Evolutionary conservation across 2,888 invertebrate genomes (phyloP).

Genomic region (Limnephilus rhombicus): DNA sequence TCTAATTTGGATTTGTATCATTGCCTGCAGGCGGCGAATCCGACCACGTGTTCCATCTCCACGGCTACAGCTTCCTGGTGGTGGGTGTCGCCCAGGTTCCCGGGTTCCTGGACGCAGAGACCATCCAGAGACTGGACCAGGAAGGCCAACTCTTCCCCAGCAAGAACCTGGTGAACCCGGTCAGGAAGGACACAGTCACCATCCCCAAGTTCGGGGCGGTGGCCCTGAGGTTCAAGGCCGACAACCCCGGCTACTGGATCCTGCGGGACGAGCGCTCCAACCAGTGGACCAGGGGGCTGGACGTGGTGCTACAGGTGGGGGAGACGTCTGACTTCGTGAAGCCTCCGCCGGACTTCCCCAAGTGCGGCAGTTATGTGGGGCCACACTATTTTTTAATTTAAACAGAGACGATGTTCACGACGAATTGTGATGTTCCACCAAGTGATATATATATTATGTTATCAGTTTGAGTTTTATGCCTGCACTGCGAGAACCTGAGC

Average conservation of each 20-base stretch:
- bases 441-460: neutral
- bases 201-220: constrained; percentile 85
- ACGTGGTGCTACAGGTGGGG: constrained; percentile 86
- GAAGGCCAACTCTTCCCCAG: constrained; percentile 76
- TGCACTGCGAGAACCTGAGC: neutral
- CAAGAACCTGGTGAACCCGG: constrained; percentile 80
- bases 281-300: constrained; percentile 87
- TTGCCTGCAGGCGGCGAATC: constrained; percentile 78
- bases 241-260: constrained; percentile 90
- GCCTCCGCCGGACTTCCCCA: constrained; percentile 85
- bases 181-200: constrained; percentile 85
- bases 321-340: constrained; percentile 80
- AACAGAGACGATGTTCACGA: constrained; percentile 63
- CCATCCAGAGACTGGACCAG: constrained; percentile 79
- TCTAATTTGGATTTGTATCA: neutral
- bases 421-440: constrained; percentile 49
- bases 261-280: constrained; percentile 86
- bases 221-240: constrained; percentile 84
- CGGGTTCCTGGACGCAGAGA: constrained; percentile 74
- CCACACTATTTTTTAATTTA: constrained; percentile 86
- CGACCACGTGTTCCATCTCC: constrained; percentile 85
- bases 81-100: constrained; percentile 79
- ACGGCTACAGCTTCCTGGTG: constrained; percentile 86
- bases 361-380: constrained; percentile 86
- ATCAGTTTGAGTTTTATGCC: neutral